Evolutionary conservation across 2,888 invertebrate genomes (phyloP), one percentile per base, ranked within the genome.

Genomic region (Orthosia incerta): DNA sequence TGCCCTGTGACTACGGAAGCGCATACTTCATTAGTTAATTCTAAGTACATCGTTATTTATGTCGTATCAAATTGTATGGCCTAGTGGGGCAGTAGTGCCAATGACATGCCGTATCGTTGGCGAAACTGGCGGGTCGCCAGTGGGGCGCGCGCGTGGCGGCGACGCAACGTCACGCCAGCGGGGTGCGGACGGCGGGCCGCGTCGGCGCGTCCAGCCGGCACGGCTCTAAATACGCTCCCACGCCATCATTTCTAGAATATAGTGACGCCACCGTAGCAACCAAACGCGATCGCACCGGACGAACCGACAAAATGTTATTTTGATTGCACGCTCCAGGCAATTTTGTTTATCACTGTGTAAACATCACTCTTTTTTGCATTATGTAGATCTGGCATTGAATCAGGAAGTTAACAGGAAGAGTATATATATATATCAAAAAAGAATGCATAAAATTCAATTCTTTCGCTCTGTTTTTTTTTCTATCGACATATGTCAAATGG

Each of bases 81-180:
- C 87, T 87, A 90, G 86, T 88, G 87, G 79, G 79, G 76, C 80
- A 71, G 82, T 83, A 82, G 83, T 86, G 89, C 90, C 91, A 93
- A 91, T 94, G 93, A 93, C 93, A 92, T 86, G 89, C 89, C 87
- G 91, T 90, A 91, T 91, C 88, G 86, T 82, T 84, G 78, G 55
- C 5, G 4, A 4, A 94, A 4, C 15, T 95, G 95, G 86, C 76
- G 67, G 76, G 89, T 82, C 23, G 93, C 95, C 95, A 95, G 86
- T 72, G 70, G 79, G 91, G 79, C 91, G 91, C 92, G 91, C 92
- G 90, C 87, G 85, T 75, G 77, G 64, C 80, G 73, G 71, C 84
- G 81, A 89, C 89, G 71, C 84, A 80, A 89, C 89, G 89, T 86
- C 86, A 86, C 69, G 26, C 9, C 61, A 56, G 66, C 65, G 71